Evolutionary conservation across 2,797 vertebrate genomes (phyloP), one percentile per base, ranked within the genome.

Genomic region (Heliangelus exortis): DNA sequence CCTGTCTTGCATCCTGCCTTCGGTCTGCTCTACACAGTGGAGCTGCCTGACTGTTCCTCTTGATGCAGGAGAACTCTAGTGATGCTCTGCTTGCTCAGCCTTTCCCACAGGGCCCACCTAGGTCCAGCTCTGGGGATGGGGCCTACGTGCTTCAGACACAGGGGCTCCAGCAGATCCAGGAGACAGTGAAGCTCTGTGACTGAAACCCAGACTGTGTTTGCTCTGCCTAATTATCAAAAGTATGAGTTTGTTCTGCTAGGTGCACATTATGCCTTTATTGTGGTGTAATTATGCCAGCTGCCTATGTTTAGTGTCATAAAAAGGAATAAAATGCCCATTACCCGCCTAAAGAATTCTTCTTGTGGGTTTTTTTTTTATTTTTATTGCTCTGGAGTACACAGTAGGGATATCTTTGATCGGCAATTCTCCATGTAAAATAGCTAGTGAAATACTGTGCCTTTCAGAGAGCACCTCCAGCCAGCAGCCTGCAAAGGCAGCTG

Each of bases 261-360:
- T 98, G 98, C 98, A 98, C 98, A 98, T 98, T 97, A 98, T 98
- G 98, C 97, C 97, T 98, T 98, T 98, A 98, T 98, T 98, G 98
- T 98, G 50, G 97, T 98, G 97, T 98, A 98, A 98, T 98, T 98
- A 98, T 97, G 97, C 50, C 96, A 98, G 98, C 98, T 98, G 98
- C 98, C 98, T 98, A 98, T 98, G 98, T 98, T 98, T 98, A 98
- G 97, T 97, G 98, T 98, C 98, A 98, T 98, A 98, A 98, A 98
- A 98, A 98, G 97, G 97, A 98, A 98, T 98, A 98, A 98, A 98
- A 98, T 98, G 97, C 97, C 98, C 98, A 98, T 98, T 98, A 98
- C 98, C 97, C 97, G 96, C 96, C 97, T 96, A 97, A 98, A 92
- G 96, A 98, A 98, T 98, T 98, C 98, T 98, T 98, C 97, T 97